Conservation (phyloP, 2,797 vertebrate genomes). For the Allochrocebus solatus region DNA sequence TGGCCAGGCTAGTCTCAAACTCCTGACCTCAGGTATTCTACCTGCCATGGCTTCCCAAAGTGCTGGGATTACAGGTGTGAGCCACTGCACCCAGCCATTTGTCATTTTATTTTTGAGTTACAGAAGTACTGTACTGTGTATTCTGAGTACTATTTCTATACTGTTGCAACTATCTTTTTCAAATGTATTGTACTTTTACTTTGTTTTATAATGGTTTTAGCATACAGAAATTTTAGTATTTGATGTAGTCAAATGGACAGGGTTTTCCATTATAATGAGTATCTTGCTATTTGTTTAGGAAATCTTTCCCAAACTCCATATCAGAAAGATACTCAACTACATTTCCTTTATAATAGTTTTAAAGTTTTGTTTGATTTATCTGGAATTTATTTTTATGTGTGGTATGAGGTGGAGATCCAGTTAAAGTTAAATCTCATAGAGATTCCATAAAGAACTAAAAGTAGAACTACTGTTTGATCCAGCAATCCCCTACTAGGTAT, state of each 20-base stretch:
- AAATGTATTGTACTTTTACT: background rate
- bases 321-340: background rate
- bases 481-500: background rate
- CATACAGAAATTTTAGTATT: background rate
- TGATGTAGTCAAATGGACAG: background rate
- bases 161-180: background rate
- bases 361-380: background rate
- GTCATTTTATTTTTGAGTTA: background rate
- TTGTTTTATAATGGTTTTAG: background rate
- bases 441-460: background rate
- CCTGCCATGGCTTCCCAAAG: no score
- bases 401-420: background rate
- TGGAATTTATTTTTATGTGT: background rate
- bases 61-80: no score
- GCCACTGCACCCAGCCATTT: no score
- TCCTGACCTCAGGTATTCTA: no score
- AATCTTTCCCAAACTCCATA: background rate
- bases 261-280: background rate
- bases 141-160: background rate
- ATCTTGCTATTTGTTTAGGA: background rate
- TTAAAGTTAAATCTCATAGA: background rate
- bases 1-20: no score
- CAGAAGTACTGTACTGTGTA: no score
- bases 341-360: constrained; percentile 14
- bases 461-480: background rate